Evolutionary conservation across 2,113 vertebrate species (phyloP), one percentile per base, ranked within the genome.

Genomic region (Dipodomys merriami): DNA sequence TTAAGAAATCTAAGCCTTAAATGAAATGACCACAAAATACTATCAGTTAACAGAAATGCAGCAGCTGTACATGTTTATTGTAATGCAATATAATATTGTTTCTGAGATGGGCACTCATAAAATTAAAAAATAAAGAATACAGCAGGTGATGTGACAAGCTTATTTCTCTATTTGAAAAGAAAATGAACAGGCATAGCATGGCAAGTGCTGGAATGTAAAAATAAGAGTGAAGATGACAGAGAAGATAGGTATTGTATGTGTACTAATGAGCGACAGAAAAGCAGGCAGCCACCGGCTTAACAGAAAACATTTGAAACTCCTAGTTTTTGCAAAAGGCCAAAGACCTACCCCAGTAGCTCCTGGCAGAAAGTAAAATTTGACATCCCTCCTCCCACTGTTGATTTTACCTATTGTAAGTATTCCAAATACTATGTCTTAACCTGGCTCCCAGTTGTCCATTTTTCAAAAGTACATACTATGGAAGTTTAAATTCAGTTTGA

Each of bases 61-160:
- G 98, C 99, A 98, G 98, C 98, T 98, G 98, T 98, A 98, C 98
- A 98, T 98, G 98, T 98, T 99, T 98, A 98, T 97, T 74, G 98
- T 98, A 99, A 99, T 65, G 97, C 95, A 97, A 99, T 97, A 97
- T 98, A 95, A 94, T 95, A 97, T 96, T 98, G 98, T 97, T 97
- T 97, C 91, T 91, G 92, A 97, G 95, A 97, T 96, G 92, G 96
- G 96, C 89, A 76, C 81, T 68, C 62, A 96, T 97, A 97, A 97
- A 89, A 91, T 79, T 6, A 7, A 83, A 88, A 87, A 81, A 77
- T 53, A 53, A 97, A 94, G 97, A 97, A 97, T 96, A 97, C 96
- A 95, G 98, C 97, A 98, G 92, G 92, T 97, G 94, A 98, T 80
- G 91, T 97, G 97, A 97, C 98, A 98, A 93, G 96, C 97, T 98